These are phyloP conservation scores for Oncorhynchus tshawytscha DNA, from an alignment of 2,113 vertebrate species.

Conservation along the genomic window DNA sequence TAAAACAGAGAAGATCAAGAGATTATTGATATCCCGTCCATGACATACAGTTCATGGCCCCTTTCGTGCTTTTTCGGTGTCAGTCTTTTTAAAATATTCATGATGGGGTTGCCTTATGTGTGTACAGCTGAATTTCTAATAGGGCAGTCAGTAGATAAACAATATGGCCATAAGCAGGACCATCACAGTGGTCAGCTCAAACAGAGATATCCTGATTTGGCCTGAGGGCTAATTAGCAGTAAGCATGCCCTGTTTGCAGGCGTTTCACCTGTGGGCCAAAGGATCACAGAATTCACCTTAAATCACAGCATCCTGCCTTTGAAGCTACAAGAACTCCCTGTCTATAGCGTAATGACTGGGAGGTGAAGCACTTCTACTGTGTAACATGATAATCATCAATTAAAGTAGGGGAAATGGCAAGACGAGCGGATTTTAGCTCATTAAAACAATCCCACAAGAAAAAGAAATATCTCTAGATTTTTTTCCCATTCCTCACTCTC, in stretches of 20 bases:
- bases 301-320: conserved; percentile 83
- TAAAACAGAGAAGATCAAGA: conserved; percentile 97
- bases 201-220: conserved; percentile 91
- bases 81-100: conserved; percentile 99
- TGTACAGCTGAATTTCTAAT: conserved; percentile 96
- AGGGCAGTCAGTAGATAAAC: conserved; percentile 98
- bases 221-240: conserved; percentile 99
- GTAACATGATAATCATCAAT: conserved; percentile 99
- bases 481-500: conserved; percentile 65
- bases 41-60: conserved; percentile 91
- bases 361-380: conserved; percentile 84
- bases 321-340: conserved; percentile 91
- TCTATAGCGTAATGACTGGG: conserved; percentile 92
- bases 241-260: conserved; percentile 96
- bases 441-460: conserved; percentile 90
- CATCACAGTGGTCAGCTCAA: conserved; percentile 96
- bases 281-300: conserved; percentile 87
- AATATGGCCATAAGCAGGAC: conserved; percentile 97
- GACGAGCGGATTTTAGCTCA: conserved; percentile 91
- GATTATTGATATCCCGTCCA: conserved; percentile 97
- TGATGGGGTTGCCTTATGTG: conserved; percentile 95
- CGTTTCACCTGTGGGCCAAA: conserved; percentile 88
- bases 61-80: conserved; percentile 80
- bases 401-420: conserved; percentile 91
- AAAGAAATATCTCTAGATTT: conserved; percentile 60